Evolutionary conservation across 2,113 vertebrate species (phyloP).

Genomic region (Rhea americana): DNA sequence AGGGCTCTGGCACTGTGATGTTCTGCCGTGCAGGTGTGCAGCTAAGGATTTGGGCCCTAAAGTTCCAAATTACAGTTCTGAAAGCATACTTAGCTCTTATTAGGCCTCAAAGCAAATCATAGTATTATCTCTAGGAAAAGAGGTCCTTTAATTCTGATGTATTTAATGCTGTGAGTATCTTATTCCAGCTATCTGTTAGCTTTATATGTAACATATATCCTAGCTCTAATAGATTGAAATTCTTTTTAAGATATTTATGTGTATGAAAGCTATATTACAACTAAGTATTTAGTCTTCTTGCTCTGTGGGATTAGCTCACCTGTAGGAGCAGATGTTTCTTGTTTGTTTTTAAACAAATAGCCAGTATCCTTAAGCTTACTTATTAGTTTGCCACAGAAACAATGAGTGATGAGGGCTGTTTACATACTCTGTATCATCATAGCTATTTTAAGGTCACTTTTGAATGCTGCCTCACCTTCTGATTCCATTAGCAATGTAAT

Average conservation of each 20-base stretch:
- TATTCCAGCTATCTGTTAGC: background rate
- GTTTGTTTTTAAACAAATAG: background rate
- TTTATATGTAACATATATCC: background rate
- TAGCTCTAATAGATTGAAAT: background rate
- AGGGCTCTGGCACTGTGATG: rapidly evolving
- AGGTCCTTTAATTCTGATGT: background rate
- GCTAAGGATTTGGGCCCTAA: background rate
- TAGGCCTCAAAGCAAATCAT: background rate
- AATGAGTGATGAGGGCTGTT: rapidly evolving
- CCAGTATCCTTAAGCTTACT: background rate
- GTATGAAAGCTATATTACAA: rapidly evolving
- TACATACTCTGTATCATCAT: rapidly evolving
- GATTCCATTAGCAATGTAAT: background rate
- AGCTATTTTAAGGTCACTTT: background rate
- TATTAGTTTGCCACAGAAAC: background rate
- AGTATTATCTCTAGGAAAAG: background rate
- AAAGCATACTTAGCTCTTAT: rapidly evolving
- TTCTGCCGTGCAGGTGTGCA: rapidly evolving
- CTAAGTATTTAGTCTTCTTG: background rate
- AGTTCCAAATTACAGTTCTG: background rate
- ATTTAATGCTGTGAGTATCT: background rate
- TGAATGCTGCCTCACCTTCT: background rate
- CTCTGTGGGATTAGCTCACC: background rate
- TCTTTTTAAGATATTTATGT: background rate
- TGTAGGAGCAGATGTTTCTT: background rate